These are phyloP conservation scores for Neria commutata DNA, from an alignment of 2,888 invertebrate species.

Conservation along the genomic window DNA sequence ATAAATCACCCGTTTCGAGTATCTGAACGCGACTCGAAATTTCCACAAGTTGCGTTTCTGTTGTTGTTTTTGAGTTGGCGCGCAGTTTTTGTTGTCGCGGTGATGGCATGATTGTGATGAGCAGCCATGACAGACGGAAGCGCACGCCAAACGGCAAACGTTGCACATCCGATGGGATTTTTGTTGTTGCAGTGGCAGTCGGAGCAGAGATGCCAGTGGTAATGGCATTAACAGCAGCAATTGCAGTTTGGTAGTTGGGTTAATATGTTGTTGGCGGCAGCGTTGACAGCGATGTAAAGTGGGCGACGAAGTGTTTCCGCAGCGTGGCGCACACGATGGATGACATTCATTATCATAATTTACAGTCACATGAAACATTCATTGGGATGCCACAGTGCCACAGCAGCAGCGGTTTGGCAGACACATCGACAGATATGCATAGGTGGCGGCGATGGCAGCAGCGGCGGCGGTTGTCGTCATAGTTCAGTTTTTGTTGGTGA, in stretches of 20 bases:
- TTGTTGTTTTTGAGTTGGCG: constrained; percentile 23
- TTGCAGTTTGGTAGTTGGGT: not conserved
- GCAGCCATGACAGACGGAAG: not conserved
- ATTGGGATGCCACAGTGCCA: constrained; percentile 34
- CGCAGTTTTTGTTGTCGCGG: not conserved
- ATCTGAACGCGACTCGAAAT: constrained; percentile 81
- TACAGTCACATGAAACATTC: constrained; percentile 50
- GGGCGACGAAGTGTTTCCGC: not conserved
- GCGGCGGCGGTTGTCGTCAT: not conserved
- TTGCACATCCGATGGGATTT: not conserved
- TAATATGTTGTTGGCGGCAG: not conserved
- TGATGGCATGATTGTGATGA: not conserved
- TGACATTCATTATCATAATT: constrained; percentile 52
- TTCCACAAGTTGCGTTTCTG: constrained; percentile 69
- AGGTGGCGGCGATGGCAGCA: not conserved
- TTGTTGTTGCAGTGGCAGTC: not conserved
- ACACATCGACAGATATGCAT: too few species aligned
- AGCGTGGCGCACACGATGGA: not conserved
- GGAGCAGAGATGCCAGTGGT: too few species aligned
- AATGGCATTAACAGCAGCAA: constrained; percentile 4
- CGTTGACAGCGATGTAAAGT: not conserved
- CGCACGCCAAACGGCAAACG: too few species aligned
- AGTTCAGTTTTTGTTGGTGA: not conserved
- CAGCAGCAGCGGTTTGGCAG: not conserved
- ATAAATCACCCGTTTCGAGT: constrained; percentile 83